Percentiles rank a stretch among this genome's conserved stretches.
These are phyloP conservation scores for Actenoides hombroni DNA, from an alignment of 2,113 vertebrate species.

Conservation along the genomic window DNA sequence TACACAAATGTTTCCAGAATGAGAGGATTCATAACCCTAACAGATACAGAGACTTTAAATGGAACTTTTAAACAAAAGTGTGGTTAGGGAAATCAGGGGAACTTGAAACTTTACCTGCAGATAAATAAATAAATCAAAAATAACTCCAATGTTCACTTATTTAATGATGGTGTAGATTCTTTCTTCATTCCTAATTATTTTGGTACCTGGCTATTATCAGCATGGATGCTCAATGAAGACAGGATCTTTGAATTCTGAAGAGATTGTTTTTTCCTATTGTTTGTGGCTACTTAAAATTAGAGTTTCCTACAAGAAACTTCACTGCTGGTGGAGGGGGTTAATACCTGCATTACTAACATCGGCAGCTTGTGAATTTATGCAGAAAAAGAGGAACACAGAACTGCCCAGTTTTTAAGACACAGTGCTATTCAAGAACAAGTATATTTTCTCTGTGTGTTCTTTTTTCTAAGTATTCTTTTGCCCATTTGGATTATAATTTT, in stretches of 20 bases:
- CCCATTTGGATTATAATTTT: background rate
- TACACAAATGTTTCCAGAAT: background rate
- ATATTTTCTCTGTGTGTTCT: background rate
- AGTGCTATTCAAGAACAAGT: background rate
- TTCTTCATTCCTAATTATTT: background rate
- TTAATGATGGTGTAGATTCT: background rate
- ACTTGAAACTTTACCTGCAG: background rate
- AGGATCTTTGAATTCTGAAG: background rate
- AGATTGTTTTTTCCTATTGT: background rate
- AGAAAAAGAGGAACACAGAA: background rate
- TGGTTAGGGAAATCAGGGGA: background rate
- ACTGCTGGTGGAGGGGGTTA: background rate
- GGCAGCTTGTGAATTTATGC: background rate
- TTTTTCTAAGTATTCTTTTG: background rate
- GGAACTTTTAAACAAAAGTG: background rate
- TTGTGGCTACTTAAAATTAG: background rate
- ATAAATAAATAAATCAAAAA: background rate
- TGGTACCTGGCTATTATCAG: background rate
- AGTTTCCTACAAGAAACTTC: background rate
- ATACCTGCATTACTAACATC: background rate
- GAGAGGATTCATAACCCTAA: background rate
- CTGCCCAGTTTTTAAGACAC: background rate
- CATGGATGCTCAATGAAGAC: background rate
- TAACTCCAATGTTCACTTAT: background rate
- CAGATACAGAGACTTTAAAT: background rate